These are phyloP conservation scores for Macrotis lagotis DNA, from an alignment of 2,113 vertebrate genomes.

Conservation along the genomic window DNA sequence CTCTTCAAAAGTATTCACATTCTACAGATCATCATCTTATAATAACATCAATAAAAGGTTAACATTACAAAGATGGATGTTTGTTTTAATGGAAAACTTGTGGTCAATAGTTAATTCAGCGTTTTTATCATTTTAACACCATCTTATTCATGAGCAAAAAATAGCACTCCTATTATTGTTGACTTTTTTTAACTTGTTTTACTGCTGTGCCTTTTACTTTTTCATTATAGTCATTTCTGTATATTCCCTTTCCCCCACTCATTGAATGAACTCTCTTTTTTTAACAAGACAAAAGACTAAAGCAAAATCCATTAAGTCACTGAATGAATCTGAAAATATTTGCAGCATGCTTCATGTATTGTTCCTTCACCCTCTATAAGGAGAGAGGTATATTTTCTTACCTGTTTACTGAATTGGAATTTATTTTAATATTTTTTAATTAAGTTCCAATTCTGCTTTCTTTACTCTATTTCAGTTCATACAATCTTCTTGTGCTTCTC, in stretches of 20 bases:
- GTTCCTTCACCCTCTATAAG: not conserved
- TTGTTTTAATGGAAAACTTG: not conserved
- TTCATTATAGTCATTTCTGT: not conserved
- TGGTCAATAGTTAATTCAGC: not conserved
- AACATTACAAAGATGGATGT: not conserved
- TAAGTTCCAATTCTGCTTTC: not conserved
- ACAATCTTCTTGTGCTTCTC: not conserved
- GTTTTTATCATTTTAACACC: not conserved
- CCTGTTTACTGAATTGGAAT: not conserved
- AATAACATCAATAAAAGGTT: not conserved
- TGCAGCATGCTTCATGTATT: not conserved
- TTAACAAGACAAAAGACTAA: too few species aligned
- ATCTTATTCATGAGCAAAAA: not conserved
- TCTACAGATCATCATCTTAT: not conserved
- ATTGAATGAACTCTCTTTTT: not conserved
- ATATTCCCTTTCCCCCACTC: not conserved
- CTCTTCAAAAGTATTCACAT: not conserved
- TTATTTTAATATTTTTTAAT: not conserved
- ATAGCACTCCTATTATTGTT: not conserved
- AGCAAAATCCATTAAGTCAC: not conserved
- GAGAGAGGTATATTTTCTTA: not conserved
- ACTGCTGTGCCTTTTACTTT: not conserved
- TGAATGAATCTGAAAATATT: not conserved
- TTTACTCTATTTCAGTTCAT: not conserved
- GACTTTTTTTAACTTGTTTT: not conserved